Evolutionary conservation across 2,797 vertebrate genomes (phyloP).

Genomic region (Sebastes trivittatus): DNA sequence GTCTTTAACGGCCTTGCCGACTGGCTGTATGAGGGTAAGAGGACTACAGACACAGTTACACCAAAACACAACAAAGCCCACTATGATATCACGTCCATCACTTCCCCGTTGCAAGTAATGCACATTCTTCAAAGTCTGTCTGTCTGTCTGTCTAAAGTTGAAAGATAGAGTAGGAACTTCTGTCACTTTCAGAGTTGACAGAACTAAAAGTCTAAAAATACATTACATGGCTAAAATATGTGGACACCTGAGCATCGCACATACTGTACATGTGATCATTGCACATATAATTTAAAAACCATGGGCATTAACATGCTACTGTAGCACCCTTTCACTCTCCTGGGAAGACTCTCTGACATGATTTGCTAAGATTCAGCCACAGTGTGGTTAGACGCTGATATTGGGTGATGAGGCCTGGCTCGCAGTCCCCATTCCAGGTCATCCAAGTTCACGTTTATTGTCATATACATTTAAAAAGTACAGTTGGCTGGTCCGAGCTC

Average conservation of each 20-base stretch:
- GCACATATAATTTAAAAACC: neutral
- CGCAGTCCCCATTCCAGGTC: neutral
- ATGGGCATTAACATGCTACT: neutral
- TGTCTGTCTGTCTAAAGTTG: no score
- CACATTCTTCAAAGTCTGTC: neutral
- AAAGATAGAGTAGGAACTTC: neutral
- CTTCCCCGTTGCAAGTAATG: neutral
- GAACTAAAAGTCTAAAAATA: neutral
- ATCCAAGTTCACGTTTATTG: neutral
- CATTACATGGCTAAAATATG: neutral
- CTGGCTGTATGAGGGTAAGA: constrained; percentile 97
- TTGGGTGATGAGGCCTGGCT: neutral
- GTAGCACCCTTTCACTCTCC: neutral
- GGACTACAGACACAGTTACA: neutral
- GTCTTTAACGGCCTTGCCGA: constrained; percentile 95
- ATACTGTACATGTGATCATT: neutral
- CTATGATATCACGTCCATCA: neutral
- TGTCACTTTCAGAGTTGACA: neutral
- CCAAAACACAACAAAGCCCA: neutral
- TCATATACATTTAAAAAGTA: neutral
- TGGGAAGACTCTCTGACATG: neutral
- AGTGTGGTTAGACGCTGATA: neutral
- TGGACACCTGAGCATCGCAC: neutral
- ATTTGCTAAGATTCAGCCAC: neutral
- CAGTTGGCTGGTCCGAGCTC: neutral